phyloP scores from a whole-genome alignment of 2,113 vertebrate species.

The Paradisaea rubra region DNA sequence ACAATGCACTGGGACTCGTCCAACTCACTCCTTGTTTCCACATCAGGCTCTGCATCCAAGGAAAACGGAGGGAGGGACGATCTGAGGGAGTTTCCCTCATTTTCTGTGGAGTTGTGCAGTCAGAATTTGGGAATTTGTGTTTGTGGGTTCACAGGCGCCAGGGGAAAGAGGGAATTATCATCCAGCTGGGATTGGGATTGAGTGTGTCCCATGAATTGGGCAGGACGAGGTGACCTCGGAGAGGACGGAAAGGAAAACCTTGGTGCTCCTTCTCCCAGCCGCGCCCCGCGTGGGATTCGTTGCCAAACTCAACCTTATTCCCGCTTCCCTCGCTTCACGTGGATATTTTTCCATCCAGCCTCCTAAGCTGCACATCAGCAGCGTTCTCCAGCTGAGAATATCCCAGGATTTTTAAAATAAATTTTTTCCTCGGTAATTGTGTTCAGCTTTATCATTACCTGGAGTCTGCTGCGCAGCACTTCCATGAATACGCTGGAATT shows the following conservation, averaged over 20 bases:
- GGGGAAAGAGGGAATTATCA: not conserved
- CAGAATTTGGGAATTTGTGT: not conserved
- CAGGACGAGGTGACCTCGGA: not conserved
- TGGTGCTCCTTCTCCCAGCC: not conserved
- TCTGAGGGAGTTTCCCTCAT: not conserved
- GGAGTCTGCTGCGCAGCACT: not conserved
- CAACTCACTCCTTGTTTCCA: not conserved
- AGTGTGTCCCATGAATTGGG: not conserved
- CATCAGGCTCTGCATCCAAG: not conserved
- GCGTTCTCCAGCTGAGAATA: not conserved
- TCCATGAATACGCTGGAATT: not conserved
- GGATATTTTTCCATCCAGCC: not conserved
- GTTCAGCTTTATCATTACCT: not conserved
- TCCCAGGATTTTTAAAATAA: not conserved
- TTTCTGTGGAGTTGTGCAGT: not conserved
- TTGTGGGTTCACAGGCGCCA: not conserved
- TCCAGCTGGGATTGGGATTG: not conserved
- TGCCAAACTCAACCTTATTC: not conserved
- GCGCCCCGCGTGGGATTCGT: not conserved
- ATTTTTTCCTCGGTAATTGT: not conserved
- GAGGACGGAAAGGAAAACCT: not conserved
- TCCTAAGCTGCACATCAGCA: not conserved
- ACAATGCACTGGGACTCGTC: not conserved
- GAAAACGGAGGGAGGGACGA: not conserved
- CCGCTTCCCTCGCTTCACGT: not conserved